Conservation (phyloP, 2,888 invertebrate species). For the Ophraella communa region DNA sequence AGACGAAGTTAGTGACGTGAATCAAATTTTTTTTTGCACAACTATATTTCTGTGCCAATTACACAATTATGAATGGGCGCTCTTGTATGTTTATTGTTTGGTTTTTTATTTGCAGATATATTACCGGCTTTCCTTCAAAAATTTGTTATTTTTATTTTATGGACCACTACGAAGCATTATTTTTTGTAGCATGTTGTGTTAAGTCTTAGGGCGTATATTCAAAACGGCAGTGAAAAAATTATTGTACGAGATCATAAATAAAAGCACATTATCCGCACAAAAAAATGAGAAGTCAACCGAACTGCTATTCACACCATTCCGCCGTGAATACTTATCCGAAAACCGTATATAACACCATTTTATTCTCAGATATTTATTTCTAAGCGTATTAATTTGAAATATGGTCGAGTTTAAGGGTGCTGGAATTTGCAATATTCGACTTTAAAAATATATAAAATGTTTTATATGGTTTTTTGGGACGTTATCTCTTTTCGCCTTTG, state of each 20-base stretch:
- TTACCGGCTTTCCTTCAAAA: too few species aligned
- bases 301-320: constrained; percentile 2
- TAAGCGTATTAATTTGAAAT: not conserved
- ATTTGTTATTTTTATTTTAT: too few species aligned
- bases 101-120: too few species aligned
- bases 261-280: constrained; percentile 13
- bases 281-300: constrained; percentile 16
- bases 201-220: not conserved
- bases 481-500: too few species aligned
- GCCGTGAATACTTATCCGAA: not conserved
- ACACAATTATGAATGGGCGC: too few species aligned
- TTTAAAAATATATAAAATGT: not conserved
- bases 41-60: too few species aligned
- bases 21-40: too few species aligned
- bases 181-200: too few species aligned
- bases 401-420: not conserved
- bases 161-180: too few species aligned
- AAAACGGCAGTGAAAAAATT: constrained; percentile 5
- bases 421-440: not conserved
- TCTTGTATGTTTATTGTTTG: too few species aligned
- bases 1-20: too few species aligned
- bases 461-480: too few species aligned
- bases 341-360: not conserved
- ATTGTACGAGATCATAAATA: constrained; percentile 17
- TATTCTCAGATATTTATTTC: constrained; percentile 10